Base-by-base conservation (phyloP, 2,113 vertebrate genomes). In the Paedocypris sp. region DNA sequence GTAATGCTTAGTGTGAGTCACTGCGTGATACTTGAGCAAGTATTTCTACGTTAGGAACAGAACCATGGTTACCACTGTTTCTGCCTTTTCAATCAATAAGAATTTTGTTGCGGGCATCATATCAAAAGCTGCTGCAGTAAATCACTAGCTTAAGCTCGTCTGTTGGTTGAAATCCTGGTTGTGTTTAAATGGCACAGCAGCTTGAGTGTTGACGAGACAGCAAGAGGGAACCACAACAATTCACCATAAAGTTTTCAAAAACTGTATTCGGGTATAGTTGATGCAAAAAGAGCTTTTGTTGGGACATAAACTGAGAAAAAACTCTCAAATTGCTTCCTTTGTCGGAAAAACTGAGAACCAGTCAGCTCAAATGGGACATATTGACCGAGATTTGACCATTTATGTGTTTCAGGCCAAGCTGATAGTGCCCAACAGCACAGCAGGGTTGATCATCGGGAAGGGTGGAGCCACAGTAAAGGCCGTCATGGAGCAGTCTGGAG, bases 401-500 rank as follows among this genome's bases (percentile, higher is more conserved):
- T 4, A 29, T 47, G 70, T 71, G 74, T 59, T 39, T 5, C 75
- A 94, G 92, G 91, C 92, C 64, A 95, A 95, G 78, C 80, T 95
- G 62, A 93, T 94, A 9, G 92, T 95, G 38, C 91, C 92, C 26
- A 95, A 94, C 86, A 94, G 90, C 75, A 94, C 92, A 0, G 92
- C 92, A 0, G 92, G 92, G 18, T 76, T 94, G 58, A 94, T 95
- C 80, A 95, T 95, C 31, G 92, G 92, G 35, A 95, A 95, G 64
- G 92, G 90, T 0, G 92, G 92, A 0, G 90, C 90, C 0, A 95
- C 92, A 0, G 92, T 95, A 15, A 93, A 93, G 58, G 90, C 90
- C 0, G 89, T 95, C 70, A 95, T 95, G 92, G 92, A 95, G 76
- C 90, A 93, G 79, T 93, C 91, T 0, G 92, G 92, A 0, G 91